Base-by-base conservation (phyloP, 2,113 vertebrate species). In the Siniperca knerii region DNA sequence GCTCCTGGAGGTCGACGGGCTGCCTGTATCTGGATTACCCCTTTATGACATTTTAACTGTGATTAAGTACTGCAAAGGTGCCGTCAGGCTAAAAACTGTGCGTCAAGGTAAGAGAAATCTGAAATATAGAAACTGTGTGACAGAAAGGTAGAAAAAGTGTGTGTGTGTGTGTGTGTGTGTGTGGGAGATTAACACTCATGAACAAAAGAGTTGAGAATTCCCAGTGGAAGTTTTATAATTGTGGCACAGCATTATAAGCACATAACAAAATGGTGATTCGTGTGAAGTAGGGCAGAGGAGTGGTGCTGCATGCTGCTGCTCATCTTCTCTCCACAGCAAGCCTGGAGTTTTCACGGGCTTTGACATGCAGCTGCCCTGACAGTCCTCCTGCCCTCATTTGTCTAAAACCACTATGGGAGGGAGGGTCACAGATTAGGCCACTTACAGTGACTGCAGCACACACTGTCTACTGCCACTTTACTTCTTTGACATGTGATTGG, bases 1-100 rank as follows among this genome's bases (percentile, higher is more conserved):
- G 73, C 92, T 99, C 37, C 93, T 99, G 95, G 97, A 98, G 84
- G 97, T 99, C 29, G 97, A 97, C 87, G 97, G 97, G n/a, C 77
- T 97, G 71, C 93, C 97, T 16, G 97, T 98, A 92, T 96, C 98
- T 21, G 98, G 98, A 76, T 93, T 99, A 94, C 98, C 98, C 44
- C 96, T 96, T 40, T 98, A 99, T 89, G 98, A 99, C 90, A 96
- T 98, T 69, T 91, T 96, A 89, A 94, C 94, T 20, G 90, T 98
- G 90, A 92, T 98, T 75, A 94, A 96, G 68, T 96, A 92, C 95
- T 96, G 96, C 95, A 89, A 94, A 89, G 96, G 96, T 64, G 96
- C 97, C 40, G 83, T 98, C 95, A 94, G 95, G 90, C 92, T 99
- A 81, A 98, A 95, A 94, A 96, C 96, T 92, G 98, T 99, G 93